Percentiles rank a stretch among this genome's conserved stretches.
Conservation (phyloP, 2,113 vertebrate species). For the Otocyon megalotis region DNA sequence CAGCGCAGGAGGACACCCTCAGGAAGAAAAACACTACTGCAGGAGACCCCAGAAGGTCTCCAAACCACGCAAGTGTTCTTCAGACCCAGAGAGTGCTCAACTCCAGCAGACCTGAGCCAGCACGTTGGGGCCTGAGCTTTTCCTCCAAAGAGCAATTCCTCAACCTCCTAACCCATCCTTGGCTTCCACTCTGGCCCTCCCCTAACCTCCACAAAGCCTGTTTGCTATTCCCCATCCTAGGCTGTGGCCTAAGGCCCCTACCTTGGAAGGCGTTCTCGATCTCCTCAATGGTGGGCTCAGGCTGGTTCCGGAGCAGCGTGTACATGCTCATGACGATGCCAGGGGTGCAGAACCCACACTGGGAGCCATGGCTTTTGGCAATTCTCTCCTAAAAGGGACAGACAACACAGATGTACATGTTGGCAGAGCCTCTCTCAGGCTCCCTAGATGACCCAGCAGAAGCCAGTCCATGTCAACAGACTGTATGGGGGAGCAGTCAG, state of each 20-base stretch:
- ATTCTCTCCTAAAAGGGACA: conserved; percentile 92
- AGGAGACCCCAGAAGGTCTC: neutral
- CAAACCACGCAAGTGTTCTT: neutral
- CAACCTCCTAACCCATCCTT: no score
- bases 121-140: fast-evolving
- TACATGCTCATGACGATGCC: conserved; percentile 99
- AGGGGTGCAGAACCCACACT: conserved; percentile 98
- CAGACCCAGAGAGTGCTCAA: neutral
- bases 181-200: neutral
- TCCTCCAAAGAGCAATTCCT: neutral
- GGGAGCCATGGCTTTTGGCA: conserved; percentile 95
- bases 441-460: fast-evolving
- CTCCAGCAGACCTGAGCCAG: neutral
- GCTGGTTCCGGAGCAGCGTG: conserved; percentile 92
- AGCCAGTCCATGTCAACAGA: neutral
- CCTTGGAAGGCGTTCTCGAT: conserved; percentile 96
- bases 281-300: conserved; percentile 89
- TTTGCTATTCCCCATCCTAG: neutral
- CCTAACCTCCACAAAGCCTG: fast-evolving
- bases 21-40: neutral
- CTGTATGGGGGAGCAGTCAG: fast-evolving
- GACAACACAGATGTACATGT: neutral
- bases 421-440: neutral
- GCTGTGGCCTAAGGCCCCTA: conserved; percentile 59
- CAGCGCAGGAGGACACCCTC: neutral